Conservation (phyloP, 53 echinoderm and acorn worm genomes). For the Paelopatides confundens region DNA sequence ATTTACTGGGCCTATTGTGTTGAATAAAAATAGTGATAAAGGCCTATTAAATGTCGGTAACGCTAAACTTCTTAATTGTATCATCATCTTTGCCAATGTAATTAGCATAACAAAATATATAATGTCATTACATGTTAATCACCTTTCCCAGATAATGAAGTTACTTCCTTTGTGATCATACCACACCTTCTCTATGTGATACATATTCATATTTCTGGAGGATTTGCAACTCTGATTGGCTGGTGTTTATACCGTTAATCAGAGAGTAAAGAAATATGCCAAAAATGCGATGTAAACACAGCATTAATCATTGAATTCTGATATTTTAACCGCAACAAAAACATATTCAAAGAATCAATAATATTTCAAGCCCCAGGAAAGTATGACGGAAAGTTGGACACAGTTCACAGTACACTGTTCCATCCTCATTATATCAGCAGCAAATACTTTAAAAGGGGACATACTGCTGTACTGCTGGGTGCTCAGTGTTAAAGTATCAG, state of each 20-base stretch:
- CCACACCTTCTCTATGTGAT: constrained; percentile 21
- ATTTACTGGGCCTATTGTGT: background rate
- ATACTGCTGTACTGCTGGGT: too few species aligned
- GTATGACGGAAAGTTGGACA: too few species aligned
- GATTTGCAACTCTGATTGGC: constrained; percentile 1
- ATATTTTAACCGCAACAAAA: background rate
- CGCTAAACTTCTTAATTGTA: background rate
- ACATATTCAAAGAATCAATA: background rate
- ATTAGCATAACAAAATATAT: background rate
- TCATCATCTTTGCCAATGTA: background rate
- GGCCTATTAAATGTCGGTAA: background rate
- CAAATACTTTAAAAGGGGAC: too few species aligned
- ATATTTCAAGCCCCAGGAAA: too few species aligned
- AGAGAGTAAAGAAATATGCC: constrained; percentile 6
- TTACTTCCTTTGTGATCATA: constrained; percentile 25
- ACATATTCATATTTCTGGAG: background rate
- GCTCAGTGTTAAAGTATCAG: too few species aligned
- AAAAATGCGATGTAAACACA: constrained; percentile 27
- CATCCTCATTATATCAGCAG: too few species aligned
- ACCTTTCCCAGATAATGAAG: background rate
- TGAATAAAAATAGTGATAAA: background rate
- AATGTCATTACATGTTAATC: background rate
- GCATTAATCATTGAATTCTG: background rate
- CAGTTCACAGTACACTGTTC: too few species aligned
- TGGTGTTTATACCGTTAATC: constrained; percentile 8